Percentiles rank a stretch among this genome's conserved stretches.
These are phyloP conservation scores for Morelia viridis DNA, from an alignment of 2,797 vertebrate species.

Conservation along the genomic window DNA sequence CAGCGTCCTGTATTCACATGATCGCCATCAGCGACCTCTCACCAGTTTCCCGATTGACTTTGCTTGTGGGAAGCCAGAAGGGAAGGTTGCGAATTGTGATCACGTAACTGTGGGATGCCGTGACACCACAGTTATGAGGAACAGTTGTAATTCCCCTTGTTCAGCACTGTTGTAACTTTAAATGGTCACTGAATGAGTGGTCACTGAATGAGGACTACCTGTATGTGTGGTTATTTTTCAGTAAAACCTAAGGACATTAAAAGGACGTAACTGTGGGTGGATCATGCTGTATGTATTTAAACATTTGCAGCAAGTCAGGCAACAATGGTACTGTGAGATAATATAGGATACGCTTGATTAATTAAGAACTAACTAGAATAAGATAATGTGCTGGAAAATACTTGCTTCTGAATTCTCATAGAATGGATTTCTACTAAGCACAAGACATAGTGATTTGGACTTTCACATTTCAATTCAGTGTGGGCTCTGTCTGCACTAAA, in stretches of 20 bases:
- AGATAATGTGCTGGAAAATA: neutral
- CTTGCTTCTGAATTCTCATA: neutral
- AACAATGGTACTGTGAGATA: slow-evolving; percentile 1
- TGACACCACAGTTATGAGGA: too few relatives aligned
- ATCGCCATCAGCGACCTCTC: too few relatives aligned
- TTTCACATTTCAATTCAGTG: neutral
- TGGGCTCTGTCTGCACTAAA: neutral
- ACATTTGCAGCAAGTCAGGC: slow-evolving; percentile 21
- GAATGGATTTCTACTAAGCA: neutral
- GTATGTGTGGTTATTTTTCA: neutral
- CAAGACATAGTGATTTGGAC: neutral
- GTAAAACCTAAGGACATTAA: slow-evolving; percentile 11
- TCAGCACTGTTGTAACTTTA: too few relatives aligned
- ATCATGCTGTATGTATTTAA: neutral
- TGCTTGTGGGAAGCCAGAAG: too few relatives aligned
- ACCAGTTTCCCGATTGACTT: too few relatives aligned
- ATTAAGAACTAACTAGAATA: neutral
- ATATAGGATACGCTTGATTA: neutral
- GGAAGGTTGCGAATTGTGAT: too few relatives aligned
- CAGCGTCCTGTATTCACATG: too few relatives aligned
- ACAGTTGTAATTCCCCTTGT: too few relatives aligned
- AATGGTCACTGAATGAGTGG: too few relatives aligned
- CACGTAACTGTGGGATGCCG: too few relatives aligned
- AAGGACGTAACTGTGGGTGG: neutral
- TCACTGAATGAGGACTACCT: too few relatives aligned